Base-by-base conservation (phyloP, 2,888 invertebrate genomes). In the Drosophila diplacantha region DNA sequence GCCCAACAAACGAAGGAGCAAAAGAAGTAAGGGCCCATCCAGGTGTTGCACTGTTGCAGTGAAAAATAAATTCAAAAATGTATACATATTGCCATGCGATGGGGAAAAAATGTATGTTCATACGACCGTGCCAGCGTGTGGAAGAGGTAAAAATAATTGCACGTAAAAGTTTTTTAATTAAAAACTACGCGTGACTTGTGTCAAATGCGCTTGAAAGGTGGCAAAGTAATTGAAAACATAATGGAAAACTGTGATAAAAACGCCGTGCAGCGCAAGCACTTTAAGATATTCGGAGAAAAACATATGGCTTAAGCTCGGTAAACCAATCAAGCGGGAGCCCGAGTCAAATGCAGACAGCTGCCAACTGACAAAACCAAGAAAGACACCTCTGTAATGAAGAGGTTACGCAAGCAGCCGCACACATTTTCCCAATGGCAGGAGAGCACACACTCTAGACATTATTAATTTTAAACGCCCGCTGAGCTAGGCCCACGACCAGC, bases 391-490 rank as follows among this genome's bases (percentile, higher is more conserved):
- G 26, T 32, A 60, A 59, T 46, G 60, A 43, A 32, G 44, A 31
- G 26, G 31, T 31, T 43, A n/a, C 38, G 9, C 43, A 38, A 46
- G 56, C 34, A 51, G 60, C 61, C 69, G 69, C 60, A 59, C 64
- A 73, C 59, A 75, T 69, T 56, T 71, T 54, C 60, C 49, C 14
- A 5, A 63, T 29, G 58, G 51, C 58, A 51, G 57, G 51, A 59
- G 41, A 44, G 53, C 71, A 60, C 72, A 71, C 39, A 22, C 39
- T 71, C 73, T 71, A 69, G 44, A 59, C 78, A 65, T 74, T 80
- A 81, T 83, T 83, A 80, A 83, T 81, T 83, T 80, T 69, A 73
- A 78, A 65, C 79, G 70, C 80, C 80, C 59, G 80, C 83, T 83
- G 83, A 60, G 74, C 58, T 55, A 41, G 60, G 65, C 63, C 43